Conservation (phyloP, 2,113 vertebrate genomes). For the Cercocebus atys region DNA sequence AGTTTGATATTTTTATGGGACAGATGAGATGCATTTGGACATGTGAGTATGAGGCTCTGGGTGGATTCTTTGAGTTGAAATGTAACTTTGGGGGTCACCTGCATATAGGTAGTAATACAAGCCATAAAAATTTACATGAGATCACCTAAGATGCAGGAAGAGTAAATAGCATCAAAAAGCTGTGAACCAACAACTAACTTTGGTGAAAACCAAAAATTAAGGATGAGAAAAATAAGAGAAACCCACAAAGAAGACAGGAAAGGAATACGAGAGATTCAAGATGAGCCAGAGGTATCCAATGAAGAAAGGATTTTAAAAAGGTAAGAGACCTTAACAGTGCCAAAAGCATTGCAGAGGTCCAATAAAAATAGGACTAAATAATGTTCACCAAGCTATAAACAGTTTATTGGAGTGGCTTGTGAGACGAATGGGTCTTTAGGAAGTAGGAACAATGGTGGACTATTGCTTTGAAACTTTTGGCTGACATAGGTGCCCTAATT, state of each 20-base stretch:
- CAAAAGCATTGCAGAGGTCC: not conserved
- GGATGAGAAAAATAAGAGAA: not conserved
- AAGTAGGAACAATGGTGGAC: not conserved
- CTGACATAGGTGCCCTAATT: not conserved
- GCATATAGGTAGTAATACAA: not conserved
- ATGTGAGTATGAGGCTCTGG: not conserved
- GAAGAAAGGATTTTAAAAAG: not conserved
- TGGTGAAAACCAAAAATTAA: not conserved
- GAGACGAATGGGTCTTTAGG: not conserved
- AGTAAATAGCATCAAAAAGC: not conserved
- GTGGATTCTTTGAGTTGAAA: not conserved
- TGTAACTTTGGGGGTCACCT: not conserved
- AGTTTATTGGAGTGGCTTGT: not conserved
- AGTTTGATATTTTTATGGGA: not conserved
- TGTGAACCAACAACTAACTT: not conserved
- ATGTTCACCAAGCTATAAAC: not conserved
- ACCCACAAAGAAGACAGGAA: not conserved
- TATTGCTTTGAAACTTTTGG: not conserved
- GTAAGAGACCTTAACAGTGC: not conserved
- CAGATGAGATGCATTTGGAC: not conserved
- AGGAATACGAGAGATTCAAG: not conserved
- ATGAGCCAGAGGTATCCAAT: not conserved
- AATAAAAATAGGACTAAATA: not conserved
- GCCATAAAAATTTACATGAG: not conserved
- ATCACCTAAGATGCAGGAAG: not conserved